Evolutionary conservation across 2,888 invertebrate genomes (phyloP), one percentile per base, ranked within the genome.

Genomic region (Leptinotarsa tumamoca): DNA sequence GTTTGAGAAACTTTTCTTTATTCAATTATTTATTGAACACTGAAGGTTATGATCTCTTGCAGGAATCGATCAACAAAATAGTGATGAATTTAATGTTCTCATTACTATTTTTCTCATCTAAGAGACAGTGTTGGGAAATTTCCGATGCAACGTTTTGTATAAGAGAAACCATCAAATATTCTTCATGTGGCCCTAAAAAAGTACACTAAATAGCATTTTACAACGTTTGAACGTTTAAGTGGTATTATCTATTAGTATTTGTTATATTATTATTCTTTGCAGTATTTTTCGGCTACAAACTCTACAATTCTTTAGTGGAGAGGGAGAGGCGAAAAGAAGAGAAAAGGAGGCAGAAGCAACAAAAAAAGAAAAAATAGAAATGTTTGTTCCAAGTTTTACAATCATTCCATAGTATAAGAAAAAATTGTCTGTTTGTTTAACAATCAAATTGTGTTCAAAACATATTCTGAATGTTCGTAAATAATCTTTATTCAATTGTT

Each of bases 241-340:
- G 17, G 2, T 58, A 17, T 27, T 63, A 54, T 78, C 69, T 75
- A 49, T 63, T 27, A 23, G 14, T 17, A 10, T 43, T 63, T 4
- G 17, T 56, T 33, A 15, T 15, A 51, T 71, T 68, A 70, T 73
- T 84, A 33, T 84, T 84, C 79, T 76, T 93, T 93, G 13, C 92
- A 96, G 96, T 93, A 77, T 95, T 96, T 90, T 95, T 96, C 89
- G 94, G 95, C 78, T 96, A 95, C 90, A 96, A 95, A 88, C 90
- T 97, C 71, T 95, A 95, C 89, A 93, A 92, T 88, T 95, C 95
- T 72, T 89, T 96, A 81, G 92, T 92, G 82, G 95, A 95, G 43
- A 94, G 95, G 85, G 93, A 96, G 83, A 89, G 90, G 77, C 94
- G 93, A 83, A 91, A 92, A 80, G 95, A 96, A 86, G 95, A 96